A percentile compares a stretch with the other conserved stretches of the same genome.
phyloP scores from a whole-genome alignment of 1,140 invertebrate genomes.

The Neodiprion pinetum region DNA sequence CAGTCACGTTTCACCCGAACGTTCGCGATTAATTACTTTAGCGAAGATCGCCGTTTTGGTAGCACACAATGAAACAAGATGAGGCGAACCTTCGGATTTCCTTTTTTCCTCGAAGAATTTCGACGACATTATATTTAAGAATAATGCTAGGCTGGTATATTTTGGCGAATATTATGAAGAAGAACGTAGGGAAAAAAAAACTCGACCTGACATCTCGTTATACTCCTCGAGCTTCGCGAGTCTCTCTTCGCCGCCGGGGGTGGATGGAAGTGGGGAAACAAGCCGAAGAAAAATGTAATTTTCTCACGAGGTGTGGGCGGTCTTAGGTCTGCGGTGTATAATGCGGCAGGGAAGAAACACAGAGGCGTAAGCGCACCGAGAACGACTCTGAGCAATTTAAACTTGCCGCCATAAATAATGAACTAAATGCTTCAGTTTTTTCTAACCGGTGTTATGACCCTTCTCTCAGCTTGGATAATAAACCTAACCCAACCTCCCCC shows the following conservation, averaged over 20 bases:
- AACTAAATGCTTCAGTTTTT: conserved; percentile 4
- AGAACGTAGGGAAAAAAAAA: background rate
- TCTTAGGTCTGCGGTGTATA: too few species aligned
- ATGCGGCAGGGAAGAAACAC: too few species aligned
- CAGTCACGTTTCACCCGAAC: too few species aligned
- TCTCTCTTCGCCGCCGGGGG: background rate
- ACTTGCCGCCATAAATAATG: background rate
- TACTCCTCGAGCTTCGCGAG: background rate
- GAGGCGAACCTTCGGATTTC: too few species aligned
- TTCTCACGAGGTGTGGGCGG: background rate
- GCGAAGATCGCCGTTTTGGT: too few species aligned
- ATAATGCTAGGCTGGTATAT: too few species aligned
- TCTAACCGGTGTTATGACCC: background rate
- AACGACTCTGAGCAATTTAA: background rate
- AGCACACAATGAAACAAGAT: too few species aligned
- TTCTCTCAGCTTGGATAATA: background rate
- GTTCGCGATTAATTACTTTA: too few species aligned
- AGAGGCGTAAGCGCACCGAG: too few species aligned
- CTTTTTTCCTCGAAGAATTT: too few species aligned
- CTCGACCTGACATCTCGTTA: background rate
- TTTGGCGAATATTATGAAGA: background rate
- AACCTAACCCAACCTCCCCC: too few species aligned
- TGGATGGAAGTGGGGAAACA: conserved; percentile 1
- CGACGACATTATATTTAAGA: too few species aligned
- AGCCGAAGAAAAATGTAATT: background rate